Conservation (phyloP, 2,113 vertebrate genomes). For the Paratilapia polleni region DNA sequence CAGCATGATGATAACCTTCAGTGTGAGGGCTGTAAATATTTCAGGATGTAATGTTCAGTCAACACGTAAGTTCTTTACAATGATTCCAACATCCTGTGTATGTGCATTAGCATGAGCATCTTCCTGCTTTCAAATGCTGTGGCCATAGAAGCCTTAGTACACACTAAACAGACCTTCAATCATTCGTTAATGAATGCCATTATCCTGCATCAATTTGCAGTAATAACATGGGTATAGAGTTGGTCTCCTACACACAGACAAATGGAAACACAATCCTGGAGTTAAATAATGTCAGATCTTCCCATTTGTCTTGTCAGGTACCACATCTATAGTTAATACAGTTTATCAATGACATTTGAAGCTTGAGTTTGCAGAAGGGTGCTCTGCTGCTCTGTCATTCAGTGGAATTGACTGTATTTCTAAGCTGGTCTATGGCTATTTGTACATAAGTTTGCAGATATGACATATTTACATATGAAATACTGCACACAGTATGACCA, state of each 20-base stretch:
- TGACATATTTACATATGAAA: no score
- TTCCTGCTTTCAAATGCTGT: no score
- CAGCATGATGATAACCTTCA: no score
- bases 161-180: no score
- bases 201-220: slow-evolving; percentile 23
- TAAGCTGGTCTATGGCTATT: background rate
- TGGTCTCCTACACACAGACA: background rate
- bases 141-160: no score
- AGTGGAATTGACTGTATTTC: background rate
- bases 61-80: background rate
- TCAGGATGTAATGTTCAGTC: no score
- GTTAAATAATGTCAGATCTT: background rate
- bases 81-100: slow-evolving; percentile 42
- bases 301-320: background rate
- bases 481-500: no score
- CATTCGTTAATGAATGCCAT: slow-evolving; percentile 28
- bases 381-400: background rate
- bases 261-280: background rate
- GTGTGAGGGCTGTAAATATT: no score
- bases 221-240: background rate
- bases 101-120: slow-evolving; percentile 44
- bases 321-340: background rate
- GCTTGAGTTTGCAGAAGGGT: background rate
- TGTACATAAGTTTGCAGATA: no score
- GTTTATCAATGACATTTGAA: background rate